Percentiles rank a stretch among this genome's conserved stretches.
Conservation (phyloP, 2,113 vertebrate species). For the Chroicocephalus ridibundus region DNA sequence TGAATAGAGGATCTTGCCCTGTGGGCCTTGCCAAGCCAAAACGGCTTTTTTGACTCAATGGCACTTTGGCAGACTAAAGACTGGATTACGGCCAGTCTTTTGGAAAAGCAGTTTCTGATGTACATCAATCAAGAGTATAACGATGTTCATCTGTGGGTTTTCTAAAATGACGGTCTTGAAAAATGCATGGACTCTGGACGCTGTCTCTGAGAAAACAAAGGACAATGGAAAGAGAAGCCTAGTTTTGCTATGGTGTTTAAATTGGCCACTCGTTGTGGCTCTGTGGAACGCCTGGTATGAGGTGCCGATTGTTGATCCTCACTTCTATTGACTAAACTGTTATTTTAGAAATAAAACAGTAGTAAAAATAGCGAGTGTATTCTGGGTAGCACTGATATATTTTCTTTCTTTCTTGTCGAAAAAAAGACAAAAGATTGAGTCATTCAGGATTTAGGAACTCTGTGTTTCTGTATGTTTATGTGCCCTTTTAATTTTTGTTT, state of each 20-base stretch:
- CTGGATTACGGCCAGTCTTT: neutral
- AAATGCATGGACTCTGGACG: neutral
- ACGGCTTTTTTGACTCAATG: neutral
- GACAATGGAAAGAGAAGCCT: neutral
- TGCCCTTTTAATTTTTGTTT: neutral
- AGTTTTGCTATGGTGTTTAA: neutral
- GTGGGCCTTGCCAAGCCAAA: neutral
- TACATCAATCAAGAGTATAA: neutral
- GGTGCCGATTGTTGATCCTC: neutral
- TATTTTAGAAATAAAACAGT: neutral
- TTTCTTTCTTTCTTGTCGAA: neutral
- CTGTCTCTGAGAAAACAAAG: neutral
- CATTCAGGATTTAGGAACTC: neutral
- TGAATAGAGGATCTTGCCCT: neutral
- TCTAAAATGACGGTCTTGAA: neutral
- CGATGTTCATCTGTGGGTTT: neutral
- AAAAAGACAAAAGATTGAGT: neutral
- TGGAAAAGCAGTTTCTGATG: neutral
- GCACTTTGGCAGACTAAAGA: neutral
- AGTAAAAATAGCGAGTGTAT: constrained; percentile 10
- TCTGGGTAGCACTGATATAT: neutral
- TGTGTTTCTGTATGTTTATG: neutral
- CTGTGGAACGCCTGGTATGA: neutral
- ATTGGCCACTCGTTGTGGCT: neutral
- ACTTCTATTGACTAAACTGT: neutral